These are phyloP conservation scores for Tringa solitaria DNA, from an alignment of 2,113 vertebrate genomes.

Conservation along the genomic window DNA sequence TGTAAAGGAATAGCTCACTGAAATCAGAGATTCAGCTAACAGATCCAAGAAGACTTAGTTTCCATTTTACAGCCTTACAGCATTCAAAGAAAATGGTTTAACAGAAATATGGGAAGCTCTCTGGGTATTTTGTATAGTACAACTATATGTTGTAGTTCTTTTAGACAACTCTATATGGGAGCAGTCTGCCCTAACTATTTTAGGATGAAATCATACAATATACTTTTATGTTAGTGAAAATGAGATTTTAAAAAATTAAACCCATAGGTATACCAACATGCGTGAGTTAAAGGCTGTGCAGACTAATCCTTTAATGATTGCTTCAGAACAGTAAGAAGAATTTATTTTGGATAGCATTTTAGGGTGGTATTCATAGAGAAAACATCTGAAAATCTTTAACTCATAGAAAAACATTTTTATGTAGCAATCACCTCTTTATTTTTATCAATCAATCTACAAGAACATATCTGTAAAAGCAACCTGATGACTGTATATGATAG, in stretches of 20 bases:
- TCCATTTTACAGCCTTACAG: background rate
- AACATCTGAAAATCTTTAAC: background rate
- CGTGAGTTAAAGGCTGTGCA: background rate
- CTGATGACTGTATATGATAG: background rate
- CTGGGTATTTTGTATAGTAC: background rate
- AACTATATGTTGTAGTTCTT: background rate
- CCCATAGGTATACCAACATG: background rate
- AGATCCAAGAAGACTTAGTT: background rate
- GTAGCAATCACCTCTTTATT: background rate
- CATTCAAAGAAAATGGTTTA: background rate
- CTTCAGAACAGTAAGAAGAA: background rate
- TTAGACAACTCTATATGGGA: background rate
- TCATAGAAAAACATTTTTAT: background rate
- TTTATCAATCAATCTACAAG: background rate
- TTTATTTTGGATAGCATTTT: background rate
- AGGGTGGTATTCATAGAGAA: background rate
- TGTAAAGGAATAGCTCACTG: background rate
- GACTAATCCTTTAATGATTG: background rate
- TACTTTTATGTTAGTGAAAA: background rate
- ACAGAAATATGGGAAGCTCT: background rate
- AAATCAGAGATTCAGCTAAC: background rate
- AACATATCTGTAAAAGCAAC: background rate
- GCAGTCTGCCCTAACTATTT: background rate
- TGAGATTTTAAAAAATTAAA: background rate
- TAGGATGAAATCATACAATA: background rate